These are phyloP conservation scores for Melanitta fusca DNA, from an alignment of 2,797 vertebrate genomes.

Conservation along the genomic window DNA sequence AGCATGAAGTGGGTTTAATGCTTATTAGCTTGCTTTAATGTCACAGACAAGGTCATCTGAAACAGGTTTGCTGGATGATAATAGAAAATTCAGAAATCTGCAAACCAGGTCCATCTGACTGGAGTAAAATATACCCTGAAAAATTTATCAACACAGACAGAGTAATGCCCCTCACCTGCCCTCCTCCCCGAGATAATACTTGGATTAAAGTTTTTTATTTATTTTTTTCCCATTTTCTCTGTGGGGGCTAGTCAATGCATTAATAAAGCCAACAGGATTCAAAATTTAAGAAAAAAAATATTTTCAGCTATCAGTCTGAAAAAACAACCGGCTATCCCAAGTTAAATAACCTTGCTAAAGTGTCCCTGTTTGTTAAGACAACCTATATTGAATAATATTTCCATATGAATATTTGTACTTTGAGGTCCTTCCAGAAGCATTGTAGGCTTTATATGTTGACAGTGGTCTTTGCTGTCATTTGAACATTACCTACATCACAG, in stretches of 20 bases:
- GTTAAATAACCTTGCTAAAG: neutral
- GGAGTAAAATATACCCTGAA: neutral
- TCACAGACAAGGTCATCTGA: neutral
- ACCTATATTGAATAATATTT: neutral
- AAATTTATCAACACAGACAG: neutral
- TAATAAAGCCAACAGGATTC: neutral
- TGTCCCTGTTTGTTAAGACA: neutral
- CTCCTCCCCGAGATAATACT: neutral
- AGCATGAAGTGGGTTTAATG: neutral
- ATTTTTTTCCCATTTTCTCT: neutral
- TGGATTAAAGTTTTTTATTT: neutral
- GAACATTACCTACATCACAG: neutral
- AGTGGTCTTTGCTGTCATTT: neutral
- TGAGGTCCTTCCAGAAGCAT: neutral
- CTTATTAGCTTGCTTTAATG: neutral
- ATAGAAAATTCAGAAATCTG: neutral
- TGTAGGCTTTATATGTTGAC: neutral
- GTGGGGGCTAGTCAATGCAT: rapidly evolving
- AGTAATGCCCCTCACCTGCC: neutral
- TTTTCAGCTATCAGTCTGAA: neutral
- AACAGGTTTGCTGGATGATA: neutral
- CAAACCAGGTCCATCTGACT: rapidly evolving
- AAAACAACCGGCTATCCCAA: neutral
- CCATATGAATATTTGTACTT: neutral
- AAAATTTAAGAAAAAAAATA: neutral